These are phyloP conservation scores for Lontra canadensis DNA, from an alignment of 2,113 vertebrate genomes.

Conservation along the genomic window DNA sequence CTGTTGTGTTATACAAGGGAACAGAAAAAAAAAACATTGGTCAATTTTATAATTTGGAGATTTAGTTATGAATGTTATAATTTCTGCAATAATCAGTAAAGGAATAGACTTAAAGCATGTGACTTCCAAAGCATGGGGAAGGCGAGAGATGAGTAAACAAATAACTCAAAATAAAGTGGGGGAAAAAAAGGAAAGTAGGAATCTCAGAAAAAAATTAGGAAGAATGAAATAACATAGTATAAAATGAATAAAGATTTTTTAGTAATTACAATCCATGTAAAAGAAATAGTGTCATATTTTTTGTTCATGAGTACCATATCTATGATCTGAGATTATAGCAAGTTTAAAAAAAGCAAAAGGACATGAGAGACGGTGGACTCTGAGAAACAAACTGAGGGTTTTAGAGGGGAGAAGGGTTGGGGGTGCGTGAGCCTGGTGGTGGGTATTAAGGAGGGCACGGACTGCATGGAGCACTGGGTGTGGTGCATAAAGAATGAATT, in stretches of 20 bases:
- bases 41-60: background rate
- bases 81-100: background rate
- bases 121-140: background rate
- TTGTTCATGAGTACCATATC: fast-evolving
- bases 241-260: background rate
- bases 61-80: background rate
- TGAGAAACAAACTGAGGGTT: too few relatives aligned
- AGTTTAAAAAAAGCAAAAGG: background rate
- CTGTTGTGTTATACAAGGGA: too few relatives aligned
- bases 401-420: too few relatives aligned
- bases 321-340: background rate
- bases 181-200: background rate
- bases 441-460: too few relatives aligned
- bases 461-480: too few relatives aligned
- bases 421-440: too few relatives aligned
- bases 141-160: background rate
- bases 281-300: background rate
- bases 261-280: fast-evolving
- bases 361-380: too few relatives aligned
- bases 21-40: background rate
- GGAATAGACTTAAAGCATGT: too few relatives aligned
- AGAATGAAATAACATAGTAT: background rate
- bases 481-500: too few relatives aligned
- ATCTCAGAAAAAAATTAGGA: background rate
- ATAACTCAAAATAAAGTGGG: background rate